phyloP scores from a whole-genome alignment of 2,888 invertebrate species.

The Argynnis bischoffii region DNA sequence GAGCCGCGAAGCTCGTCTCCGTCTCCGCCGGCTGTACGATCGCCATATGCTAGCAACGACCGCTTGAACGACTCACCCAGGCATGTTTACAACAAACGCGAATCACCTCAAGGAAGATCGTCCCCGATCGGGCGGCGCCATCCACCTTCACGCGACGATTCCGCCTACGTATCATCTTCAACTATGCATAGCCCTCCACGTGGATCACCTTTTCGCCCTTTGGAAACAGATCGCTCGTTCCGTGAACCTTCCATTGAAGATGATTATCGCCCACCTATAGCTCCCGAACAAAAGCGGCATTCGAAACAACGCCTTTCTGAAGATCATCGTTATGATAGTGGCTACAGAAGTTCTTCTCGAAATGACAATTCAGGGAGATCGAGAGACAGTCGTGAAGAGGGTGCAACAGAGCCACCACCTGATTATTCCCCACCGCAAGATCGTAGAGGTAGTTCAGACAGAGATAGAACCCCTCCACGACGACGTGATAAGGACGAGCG shows the following conservation, averaged over 20 bases:
- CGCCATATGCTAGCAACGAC: constrained; percentile 71
- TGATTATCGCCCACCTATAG: constrained; percentile 82
- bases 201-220: constrained; percentile 75
- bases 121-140: constrained; percentile 72
- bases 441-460: constrained; percentile 69
- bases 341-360: constrained; percentile 81
- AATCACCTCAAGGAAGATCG: constrained; percentile 70
- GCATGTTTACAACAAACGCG: constrained; percentile 68
- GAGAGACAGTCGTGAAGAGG: constrained; percentile 74
- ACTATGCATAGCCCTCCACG: constrained; percentile 82
- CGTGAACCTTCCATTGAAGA: constrained; percentile 79
- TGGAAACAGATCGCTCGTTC: constrained; percentile 72
- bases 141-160: constrained; percentile 80
- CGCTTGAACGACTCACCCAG: constrained; percentile 68
- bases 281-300: constrained; percentile 85
- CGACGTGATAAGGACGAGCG: constrained; percentile 77
- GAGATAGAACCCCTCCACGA: constrained; percentile 71
- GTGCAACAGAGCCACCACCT: constrained; percentile 85
- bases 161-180: constrained; percentile 81
- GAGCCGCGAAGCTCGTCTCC: constrained; percentile 76
- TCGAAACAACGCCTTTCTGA: constrained; percentile 79
- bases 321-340: constrained; percentile 81
- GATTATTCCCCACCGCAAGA: constrained; percentile 86
- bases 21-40: constrained; percentile 69
- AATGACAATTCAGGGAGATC: constrained; percentile 79